Evolutionary conservation across 53 echinoderm and acorn worm genomes (phyloP).

Genomic region (Zoroaster sp.): DNA sequence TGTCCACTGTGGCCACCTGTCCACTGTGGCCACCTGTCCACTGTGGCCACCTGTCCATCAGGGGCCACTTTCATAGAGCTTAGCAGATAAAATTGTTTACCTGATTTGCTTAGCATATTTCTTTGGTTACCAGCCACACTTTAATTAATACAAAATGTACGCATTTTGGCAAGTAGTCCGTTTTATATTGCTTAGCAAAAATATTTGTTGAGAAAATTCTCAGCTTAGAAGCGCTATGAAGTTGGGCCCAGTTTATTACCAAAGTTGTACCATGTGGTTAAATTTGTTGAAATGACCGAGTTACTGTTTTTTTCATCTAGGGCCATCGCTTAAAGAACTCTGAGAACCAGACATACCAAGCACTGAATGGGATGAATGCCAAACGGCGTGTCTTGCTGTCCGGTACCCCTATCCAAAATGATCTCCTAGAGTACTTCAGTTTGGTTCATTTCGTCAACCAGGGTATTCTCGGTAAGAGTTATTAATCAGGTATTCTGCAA

Average conservation of each 20-base stretch:
- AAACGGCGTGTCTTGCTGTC: slow-evolving; percentile 85
- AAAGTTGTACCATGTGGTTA: not conserved
- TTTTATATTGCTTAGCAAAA: not conserved
- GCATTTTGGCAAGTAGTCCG: not conserved
- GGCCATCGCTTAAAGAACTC: slow-evolving; percentile 97
- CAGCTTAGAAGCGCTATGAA: not conserved
- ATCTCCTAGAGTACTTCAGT: slow-evolving; percentile 96
- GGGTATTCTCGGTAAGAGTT: slow-evolving; percentile 83
- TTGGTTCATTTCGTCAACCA: slow-evolving; percentile 90
- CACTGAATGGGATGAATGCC: slow-evolving; percentile 81
- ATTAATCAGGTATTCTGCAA: not conserved
- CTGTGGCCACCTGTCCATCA: too few relatives aligned
- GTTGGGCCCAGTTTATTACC: not conserved
- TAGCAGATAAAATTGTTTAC: too few relatives aligned
- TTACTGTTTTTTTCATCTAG: slow-evolving; percentile 8
- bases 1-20: too few relatives aligned
- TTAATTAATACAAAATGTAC: not conserved
- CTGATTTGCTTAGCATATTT: too few relatives aligned
- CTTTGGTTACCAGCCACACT: not conserved
- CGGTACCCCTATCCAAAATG: slow-evolving; percentile 97
- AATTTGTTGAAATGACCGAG: too few relatives aligned
- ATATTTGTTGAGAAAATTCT: not conserved
- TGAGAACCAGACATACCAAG: slow-evolving; percentile 97
- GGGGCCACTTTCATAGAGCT: not conserved
- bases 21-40: too few relatives aligned